phyloP scores from a whole-genome alignment of 2,113 vertebrate genomes.

The Semnornis frantzii region DNA sequence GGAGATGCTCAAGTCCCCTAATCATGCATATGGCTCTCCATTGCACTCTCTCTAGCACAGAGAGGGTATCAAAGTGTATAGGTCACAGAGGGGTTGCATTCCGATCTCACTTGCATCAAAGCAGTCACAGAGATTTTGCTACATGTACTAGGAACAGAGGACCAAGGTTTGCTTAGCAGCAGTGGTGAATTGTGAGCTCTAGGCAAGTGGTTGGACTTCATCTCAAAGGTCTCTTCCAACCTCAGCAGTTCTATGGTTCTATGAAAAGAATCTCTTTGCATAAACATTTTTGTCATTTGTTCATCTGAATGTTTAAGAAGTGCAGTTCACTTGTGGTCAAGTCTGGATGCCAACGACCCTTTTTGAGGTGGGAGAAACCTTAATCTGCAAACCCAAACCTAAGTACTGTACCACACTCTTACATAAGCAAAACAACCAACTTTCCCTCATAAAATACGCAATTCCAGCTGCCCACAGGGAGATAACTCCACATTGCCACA shows the following conservation, averaged over 20 bases:
- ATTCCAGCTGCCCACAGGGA: background rate
- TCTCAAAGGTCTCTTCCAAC: too few relatives aligned
- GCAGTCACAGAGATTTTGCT: background rate
- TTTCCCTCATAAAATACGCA: background rate
- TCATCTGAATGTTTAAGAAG: constrained; percentile 21
- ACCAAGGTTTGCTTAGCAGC: background rate
- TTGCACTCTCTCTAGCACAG: too few relatives aligned
- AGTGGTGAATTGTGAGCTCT: too few relatives aligned
- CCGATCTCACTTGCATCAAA: background rate
- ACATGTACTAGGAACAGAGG: background rate
- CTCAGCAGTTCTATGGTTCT: too few relatives aligned
- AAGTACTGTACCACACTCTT: background rate
- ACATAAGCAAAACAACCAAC: background rate
- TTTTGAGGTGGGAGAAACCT: background rate
- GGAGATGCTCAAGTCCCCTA: too few relatives aligned
- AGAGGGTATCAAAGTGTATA: background rate
- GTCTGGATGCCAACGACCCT: background rate
- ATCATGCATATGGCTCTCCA: too few relatives aligned
- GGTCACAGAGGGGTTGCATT: background rate
- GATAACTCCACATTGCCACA: background rate
- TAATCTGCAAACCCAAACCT: background rate
- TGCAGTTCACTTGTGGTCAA: background rate
- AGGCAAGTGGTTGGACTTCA: too few relatives aligned
- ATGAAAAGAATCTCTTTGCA: too few relatives aligned
- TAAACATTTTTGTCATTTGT: background rate